Conservation (phyloP, 2,888 invertebrate genomes). For the Eupithecia pulchellata region DNA sequence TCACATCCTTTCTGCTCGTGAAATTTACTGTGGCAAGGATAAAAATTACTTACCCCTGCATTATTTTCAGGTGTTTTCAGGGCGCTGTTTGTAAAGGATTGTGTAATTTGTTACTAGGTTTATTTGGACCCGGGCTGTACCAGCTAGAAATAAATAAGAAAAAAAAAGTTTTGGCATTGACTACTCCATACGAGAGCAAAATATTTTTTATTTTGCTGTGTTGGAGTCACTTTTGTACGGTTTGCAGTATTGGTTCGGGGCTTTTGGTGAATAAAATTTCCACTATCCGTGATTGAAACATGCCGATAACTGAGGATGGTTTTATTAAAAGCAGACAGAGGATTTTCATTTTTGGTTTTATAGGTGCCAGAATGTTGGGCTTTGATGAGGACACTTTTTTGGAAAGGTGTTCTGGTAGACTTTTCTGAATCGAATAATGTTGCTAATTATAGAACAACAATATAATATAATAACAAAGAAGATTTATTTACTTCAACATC, state of each 20-base stretch:
- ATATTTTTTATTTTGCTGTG: constrained; percentile 21
- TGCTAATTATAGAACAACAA: too few relatives aligned
- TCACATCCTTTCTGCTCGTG: neutral
- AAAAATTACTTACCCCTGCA: constrained; percentile 40
- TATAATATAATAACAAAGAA: neutral
- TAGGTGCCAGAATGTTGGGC: neutral
- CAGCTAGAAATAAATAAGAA: constrained; percentile 24
- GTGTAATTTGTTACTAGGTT: constrained; percentile 44
- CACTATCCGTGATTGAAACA: constrained; percentile 32
- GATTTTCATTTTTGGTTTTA: neutral
- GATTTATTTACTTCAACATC: too few relatives aligned
- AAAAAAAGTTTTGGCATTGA: constrained; percentile 22
- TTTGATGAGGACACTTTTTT: neutral
- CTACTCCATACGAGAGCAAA: constrained; percentile 12
- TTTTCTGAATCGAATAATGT: neutral
- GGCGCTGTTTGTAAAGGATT: constrained; percentile 47
- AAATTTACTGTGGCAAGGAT: constrained; percentile 17
- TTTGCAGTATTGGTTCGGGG: constrained; percentile 19
- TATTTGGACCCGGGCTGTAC: constrained; percentile 29
- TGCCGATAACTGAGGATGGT: constrained; percentile 16
- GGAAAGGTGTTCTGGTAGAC: neutral
- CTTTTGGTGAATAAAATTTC: constrained; percentile 21
- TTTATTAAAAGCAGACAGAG: constrained; percentile 8
- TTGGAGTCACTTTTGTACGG: constrained; percentile 19
- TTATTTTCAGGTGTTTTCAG: constrained; percentile 45